Conservation (phyloP, 1,140 invertebrate species). For the Mamestra configurata region DNA sequence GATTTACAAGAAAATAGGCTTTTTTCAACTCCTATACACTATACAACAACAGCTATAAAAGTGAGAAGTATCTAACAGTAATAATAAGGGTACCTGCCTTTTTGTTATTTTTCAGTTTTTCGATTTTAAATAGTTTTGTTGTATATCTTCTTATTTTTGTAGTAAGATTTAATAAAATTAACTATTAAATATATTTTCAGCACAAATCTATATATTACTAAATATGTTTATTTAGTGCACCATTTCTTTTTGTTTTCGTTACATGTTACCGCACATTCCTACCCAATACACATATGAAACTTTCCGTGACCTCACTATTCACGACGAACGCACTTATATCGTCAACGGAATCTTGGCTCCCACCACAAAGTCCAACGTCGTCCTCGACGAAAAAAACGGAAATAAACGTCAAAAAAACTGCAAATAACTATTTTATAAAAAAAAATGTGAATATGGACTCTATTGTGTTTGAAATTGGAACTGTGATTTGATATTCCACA, state of each 20-base stretch:
- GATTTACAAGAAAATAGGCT: not conserved
- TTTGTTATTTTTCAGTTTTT: not conserved
- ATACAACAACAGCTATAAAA: conserved; percentile 7
- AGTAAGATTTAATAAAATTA: not conserved
- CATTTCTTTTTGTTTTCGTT: conserved; percentile 87
- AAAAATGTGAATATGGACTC: conserved; percentile 64
- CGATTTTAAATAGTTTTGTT: not conserved
- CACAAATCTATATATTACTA: conserved; percentile 60
- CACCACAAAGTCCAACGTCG: conserved; percentile 86
- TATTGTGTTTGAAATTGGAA: conserved; percentile 78
- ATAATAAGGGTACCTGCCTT: not conserved
- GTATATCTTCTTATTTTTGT: conserved; percentile 3
- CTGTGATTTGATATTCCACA: conserved; percentile 74
- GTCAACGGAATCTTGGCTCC: conserved; percentile 80
- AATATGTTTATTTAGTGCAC: conserved; percentile 87
- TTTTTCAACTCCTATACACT: conserved; percentile 16
- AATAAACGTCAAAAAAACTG: conserved; percentile 71
- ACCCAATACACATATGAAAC: conserved; percentile 78
- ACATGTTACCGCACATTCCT: conserved; percentile 86
- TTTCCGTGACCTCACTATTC: conserved; percentile 64
- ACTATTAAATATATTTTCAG: conserved; percentile 22
- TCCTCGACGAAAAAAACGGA: conserved; percentile 86
- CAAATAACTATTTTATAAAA: conserved; percentile 40
- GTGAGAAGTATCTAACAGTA: conserved; percentile 1
- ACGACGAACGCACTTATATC: conserved; percentile 45